phyloP scores from a whole-genome alignment of 1,140 invertebrate species.

The Drosophila hydei region DNA sequence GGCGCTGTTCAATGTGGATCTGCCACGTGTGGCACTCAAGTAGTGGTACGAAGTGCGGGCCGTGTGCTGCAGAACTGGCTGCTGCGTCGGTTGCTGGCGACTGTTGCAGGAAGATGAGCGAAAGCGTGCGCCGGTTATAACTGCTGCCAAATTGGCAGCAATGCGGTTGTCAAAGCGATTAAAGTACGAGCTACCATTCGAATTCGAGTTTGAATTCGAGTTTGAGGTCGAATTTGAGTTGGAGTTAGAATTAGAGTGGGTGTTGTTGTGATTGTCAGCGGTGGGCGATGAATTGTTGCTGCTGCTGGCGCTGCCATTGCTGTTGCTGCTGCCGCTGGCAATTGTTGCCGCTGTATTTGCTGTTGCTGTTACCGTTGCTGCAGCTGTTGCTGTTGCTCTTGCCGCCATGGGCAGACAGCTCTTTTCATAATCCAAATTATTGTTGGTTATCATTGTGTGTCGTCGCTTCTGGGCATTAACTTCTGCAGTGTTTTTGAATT shows the following conservation, averaged over 20 bases:
- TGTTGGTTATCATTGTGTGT: conserved; percentile 82
- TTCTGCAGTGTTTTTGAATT: conserved; percentile 80
- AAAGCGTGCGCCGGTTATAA: conserved; percentile 70
- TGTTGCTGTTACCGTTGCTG: not conserved
- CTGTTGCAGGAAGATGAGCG: conserved; percentile 73
- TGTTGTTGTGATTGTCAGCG: conserved; percentile 56
- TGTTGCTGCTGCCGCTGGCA: conserved; percentile 31
- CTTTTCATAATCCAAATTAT: conserved; percentile 83
- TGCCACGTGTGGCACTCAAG: not conserved
- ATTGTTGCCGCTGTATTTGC: conserved; percentile 18
- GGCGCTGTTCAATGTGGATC: conserved; percentile 25
- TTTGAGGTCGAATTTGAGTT: conserved; percentile 38
- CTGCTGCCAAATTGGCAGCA: conserved; percentile 76
- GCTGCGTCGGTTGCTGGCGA: conserved; percentile 34
- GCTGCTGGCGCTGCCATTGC: conserved; percentile 70
- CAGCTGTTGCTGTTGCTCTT: conserved; percentile 12
- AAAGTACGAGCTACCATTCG: conserved; percentile 64
- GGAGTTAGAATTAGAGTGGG: conserved; percentile 31
- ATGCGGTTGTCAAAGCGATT: conserved; percentile 81
- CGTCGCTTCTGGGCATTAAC: conserved; percentile 75
- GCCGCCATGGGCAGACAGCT: conserved; percentile 39
- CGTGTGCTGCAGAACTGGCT: conserved; percentile 14
- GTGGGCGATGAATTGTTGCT: conserved; percentile 74
- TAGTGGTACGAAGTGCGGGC: conserved; percentile 15
- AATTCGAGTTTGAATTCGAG: conserved; percentile 36